Percentiles rank a stretch among this genome's conserved stretches.
Conservation (phyloP, 1,140 invertebrate species). For the Chelonus insularis region DNA sequence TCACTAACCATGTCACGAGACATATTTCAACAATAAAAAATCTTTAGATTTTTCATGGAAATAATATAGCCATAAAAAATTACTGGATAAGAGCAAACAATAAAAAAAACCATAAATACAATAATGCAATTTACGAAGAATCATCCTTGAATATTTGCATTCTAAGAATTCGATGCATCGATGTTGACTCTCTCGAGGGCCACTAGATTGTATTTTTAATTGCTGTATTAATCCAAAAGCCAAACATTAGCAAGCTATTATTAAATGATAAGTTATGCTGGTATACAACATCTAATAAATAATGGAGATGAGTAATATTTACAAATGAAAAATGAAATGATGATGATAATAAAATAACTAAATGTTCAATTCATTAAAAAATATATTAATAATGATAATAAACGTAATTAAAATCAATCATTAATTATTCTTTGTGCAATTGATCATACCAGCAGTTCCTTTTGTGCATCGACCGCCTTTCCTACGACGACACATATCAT, state of each 20-base stretch:
- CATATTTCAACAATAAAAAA: no score
- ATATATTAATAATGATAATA: conserved; percentile 17
- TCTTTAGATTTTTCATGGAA: no score
- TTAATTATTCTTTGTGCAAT: conserved; percentile 57
- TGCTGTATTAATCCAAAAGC: conserved; percentile 25
- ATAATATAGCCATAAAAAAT: no score
- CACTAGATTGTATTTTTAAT: conserved; percentile 29
- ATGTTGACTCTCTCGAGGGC: conserved; percentile 19
- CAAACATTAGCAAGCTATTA: conserved; percentile 24
- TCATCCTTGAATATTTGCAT: background rate
- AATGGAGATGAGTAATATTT: background rate
- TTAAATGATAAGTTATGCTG: no score
- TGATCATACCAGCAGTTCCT: conserved; percentile 89
- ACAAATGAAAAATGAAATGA: background rate
- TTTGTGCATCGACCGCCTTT: conserved; percentile 94
- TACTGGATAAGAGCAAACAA: background rate
- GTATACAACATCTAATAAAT: no score
- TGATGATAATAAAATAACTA: no score
- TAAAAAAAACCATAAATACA: background rate
- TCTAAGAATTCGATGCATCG: conserved; percentile 24
- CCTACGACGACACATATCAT: conserved; percentile 92
- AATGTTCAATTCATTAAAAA: no score
- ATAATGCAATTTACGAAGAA: background rate
- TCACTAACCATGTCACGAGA: conserved; percentile 48
- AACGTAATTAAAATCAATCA: no score